Conservation (phyloP, 2,113 vertebrate genomes). For the Melanotaenia duboulayi region DNA sequence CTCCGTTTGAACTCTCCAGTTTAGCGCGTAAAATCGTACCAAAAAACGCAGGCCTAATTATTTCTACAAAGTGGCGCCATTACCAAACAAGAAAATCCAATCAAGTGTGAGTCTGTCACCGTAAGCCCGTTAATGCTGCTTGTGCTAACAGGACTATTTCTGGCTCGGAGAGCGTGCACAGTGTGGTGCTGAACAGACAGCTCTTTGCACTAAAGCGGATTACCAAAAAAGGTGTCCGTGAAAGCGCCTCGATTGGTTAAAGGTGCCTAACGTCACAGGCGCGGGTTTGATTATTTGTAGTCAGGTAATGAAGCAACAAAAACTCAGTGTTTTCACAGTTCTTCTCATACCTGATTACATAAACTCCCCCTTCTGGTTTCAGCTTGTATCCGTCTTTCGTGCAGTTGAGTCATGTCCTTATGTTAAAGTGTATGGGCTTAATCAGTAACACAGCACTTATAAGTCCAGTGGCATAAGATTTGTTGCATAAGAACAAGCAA, state of each 20-base stretch:
- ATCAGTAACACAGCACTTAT: neutral
- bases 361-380: no score
- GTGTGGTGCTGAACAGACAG: constrained; percentile 68
- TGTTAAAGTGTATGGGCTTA: no score
- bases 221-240: constrained; percentile 63
- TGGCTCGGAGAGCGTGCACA: constrained; percentile 42
- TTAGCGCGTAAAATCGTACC: constrained; percentile 53
- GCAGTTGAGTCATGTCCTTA: no score
- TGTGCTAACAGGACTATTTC: constrained; percentile 61
- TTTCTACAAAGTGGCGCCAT: constrained; percentile 17
- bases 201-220: constrained; percentile 70
- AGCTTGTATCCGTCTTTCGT: no score
- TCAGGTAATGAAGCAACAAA: constrained; percentile 6
- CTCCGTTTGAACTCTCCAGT: neutral
- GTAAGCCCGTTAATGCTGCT: constrained; percentile 60
- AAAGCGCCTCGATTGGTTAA: constrained; percentile 67
- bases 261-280: constrained; percentile 66
- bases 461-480: neutral
- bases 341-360: neutral
- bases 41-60: constrained; percentile 11
- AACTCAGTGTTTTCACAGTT: neutral
- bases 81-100: constrained; percentile 21
- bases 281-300: neutral
- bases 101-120: constrained; percentile 19
- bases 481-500: neutral